Base-by-base conservation (phyloP, 1,140 invertebrate genomes). In the Trichomalopsis sarcophagae region DNA sequence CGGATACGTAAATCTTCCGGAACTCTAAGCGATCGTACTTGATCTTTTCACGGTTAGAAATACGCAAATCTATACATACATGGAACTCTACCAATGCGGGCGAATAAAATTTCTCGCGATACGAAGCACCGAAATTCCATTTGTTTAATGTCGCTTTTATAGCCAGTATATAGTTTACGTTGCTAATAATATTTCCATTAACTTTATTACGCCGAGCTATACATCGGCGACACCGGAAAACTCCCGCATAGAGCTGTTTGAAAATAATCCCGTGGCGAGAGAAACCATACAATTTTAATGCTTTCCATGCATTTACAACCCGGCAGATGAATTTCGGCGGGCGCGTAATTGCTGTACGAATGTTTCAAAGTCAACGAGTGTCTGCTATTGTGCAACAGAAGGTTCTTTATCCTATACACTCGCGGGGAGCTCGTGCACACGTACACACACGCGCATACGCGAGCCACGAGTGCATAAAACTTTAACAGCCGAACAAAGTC, bases 401-500 rank as follows among this genome's bases (percentile, higher is more conserved):
- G 62, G 44, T 73, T 55, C 44, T 79, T 40, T 77, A 27, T 62
- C n/a, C 21, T 76, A 36, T 36, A 21, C 30, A 13, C 14, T 13
- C 73, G 33, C 73, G 33, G 1, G 44, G 5, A 47, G 21, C 27
- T 13, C 17, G 2, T 30, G 1, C 9, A 76, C 4, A 44, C 11
- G 11, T 11, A 50, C 47, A 14, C 7, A 11, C 7, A 11, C 13
- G 2, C 47, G 13, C 14, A 50, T 9, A 50, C 9, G 7, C n/a
- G 40, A 40, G 36, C n/a, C n/a, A 40, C 27, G 66, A 78, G 77
- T 71, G 55, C 40, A 23, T 84, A n/a, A 74, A 62, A 80, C 11
- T 84, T 80, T 62, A 80, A 74, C 14, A 80, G 47, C n/a, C 10
- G 69, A 81, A 77, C 33, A 69, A 76, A 81, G 74, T 85, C 80